Base-by-base conservation (phyloP, 2,113 vertebrate species). In the Crotophaga sulcirostris region DNA sequence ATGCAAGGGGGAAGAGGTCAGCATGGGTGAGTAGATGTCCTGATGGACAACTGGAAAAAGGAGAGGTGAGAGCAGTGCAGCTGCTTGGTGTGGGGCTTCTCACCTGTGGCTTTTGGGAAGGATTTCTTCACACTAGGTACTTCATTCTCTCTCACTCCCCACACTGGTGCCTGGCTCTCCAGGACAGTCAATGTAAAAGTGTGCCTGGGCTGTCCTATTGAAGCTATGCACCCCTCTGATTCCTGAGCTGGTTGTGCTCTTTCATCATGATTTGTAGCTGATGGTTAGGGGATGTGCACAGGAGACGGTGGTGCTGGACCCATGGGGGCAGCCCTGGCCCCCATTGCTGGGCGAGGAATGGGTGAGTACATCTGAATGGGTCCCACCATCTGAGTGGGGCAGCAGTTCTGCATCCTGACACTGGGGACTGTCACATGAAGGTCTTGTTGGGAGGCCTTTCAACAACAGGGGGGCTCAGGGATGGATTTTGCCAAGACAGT, bases 361-460 rank as follows among this genome's bases (percentile, higher is more conserved):
- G 90, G 94, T 96, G 86, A 96, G 95, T 95, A 95, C 28, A 29
- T 72, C 83, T 9, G 3, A 68, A 16, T 0, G 6, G 25, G 34
- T 84, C 64, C 78, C 51, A 66, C 24, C 4, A 6, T n/a, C 68
- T 16, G 55, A 15, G 21, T 10, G 21, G 51, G 40, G 51, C 72
- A 58, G 58, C 29, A 47, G 45, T 36, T 94, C 29, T 44, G 20
- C 15, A 16, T 76, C 75, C 58, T 31, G 1, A 73, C 59, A 34
- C 44, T 0, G 2, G 33, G 33, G 54, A 63, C 54, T 21, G 3
- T 4, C 68, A 36, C 38, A 8, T 5, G 5, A 70, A 77, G 70
- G 45, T 84, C 79, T 94, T 3, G 0, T 0, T 0, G 49, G 51
- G 59, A 83, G 6, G 47, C 3, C 2, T 1, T 7, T 18, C 45